Base-by-base conservation (phyloP, 2,113 vertebrate species). In the Emydura subglobosa region DNA sequence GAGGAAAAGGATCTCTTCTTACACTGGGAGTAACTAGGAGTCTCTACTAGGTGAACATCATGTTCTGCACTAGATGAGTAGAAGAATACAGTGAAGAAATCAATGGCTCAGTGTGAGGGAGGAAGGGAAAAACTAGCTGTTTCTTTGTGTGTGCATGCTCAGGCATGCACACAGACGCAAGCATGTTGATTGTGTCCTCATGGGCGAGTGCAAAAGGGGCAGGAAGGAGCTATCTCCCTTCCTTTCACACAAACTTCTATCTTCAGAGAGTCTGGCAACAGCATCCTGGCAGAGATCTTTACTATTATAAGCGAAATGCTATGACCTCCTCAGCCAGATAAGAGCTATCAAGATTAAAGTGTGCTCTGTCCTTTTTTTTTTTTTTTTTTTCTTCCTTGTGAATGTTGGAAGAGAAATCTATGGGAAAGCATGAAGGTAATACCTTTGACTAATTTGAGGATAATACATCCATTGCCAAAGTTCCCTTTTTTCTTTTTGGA, bases 51-150 rank as follows among this genome's bases (percentile, higher is more conserved):
- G 74, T 55, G 1, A 72, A 25, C 1, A 92, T 11, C 24, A 8
- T 0, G 0, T 1, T 4, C 21, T 65, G 7, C 1, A 27, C 34
- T 21, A 85, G 85, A 88, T 16, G 2, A 87, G 78, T 1, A 47
- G 7, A 16, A 49, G 57, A 78, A 1, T 6, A 39, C 2, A 92
- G 51, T 2, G 10, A 50, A 91, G 92, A 6, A 83, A 14, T 4
- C 82, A 22, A 39, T 10, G 1, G 55, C 24, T 94, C 21, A 25
- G 0, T 44, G 21, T n/a, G 3, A 7, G 5, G 87, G 4, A 1
- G 5, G 1, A 79, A 2, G 88, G 10, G 27, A 85, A 85, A 84
- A 79, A 82, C 51, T 29, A n/a, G n/a, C 10, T 7, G 5, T 14
- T 51, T 29, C 24, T 39, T 21, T 2, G 6, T 51, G 3, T 16